Conservation (phyloP, 2,888 invertebrate genomes). For the Apodemia mormo region DNA sequence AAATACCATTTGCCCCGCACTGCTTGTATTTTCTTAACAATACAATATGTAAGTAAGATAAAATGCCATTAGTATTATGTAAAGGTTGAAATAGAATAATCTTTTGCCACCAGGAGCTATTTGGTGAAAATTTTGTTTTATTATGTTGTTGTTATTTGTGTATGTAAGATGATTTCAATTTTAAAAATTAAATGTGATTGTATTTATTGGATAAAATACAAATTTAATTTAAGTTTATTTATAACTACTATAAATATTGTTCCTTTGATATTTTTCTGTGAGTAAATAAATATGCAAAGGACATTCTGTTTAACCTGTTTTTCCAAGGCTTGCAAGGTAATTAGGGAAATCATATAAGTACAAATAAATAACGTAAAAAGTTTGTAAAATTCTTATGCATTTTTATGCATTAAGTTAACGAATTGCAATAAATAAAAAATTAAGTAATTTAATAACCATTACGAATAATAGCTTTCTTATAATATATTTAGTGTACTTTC, state of each 20-base stretch:
- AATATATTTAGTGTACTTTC: conserved; percentile 16
- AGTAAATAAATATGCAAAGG: neutral
- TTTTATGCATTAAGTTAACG: conserved; percentile 1
- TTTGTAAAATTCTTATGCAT: neutral
- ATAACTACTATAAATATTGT: conserved; percentile 56
- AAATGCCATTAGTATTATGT: too few relatives aligned
- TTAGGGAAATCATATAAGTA: conserved; percentile 6
- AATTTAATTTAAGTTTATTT: conserved; percentile 25
- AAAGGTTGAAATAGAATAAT: conserved; percentile 1
- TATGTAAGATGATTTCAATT: conserved; percentile 44
- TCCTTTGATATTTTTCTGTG: conserved; percentile 6
- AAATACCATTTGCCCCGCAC: too few relatives aligned
- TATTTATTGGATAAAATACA: conserved; percentile 24
- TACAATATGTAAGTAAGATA: neutral
- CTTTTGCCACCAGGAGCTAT: conserved; percentile 7
- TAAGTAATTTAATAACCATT: conserved; percentile 6
- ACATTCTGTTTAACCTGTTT: neutral
- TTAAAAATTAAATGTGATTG: conserved; percentile 39
- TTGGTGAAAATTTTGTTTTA: conserved; percentile 47
- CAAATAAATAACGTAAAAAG: neutral
- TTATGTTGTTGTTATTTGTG: conserved; percentile 65
- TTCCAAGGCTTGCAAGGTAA: conserved; percentile 1
- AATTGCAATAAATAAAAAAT: neutral
- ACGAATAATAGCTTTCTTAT: neutral
- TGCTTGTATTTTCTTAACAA: neutral